Evolutionary conservation across 2,797 vertebrate genomes (phyloP).

Genomic region (Aldrovandia affinis): DNA sequence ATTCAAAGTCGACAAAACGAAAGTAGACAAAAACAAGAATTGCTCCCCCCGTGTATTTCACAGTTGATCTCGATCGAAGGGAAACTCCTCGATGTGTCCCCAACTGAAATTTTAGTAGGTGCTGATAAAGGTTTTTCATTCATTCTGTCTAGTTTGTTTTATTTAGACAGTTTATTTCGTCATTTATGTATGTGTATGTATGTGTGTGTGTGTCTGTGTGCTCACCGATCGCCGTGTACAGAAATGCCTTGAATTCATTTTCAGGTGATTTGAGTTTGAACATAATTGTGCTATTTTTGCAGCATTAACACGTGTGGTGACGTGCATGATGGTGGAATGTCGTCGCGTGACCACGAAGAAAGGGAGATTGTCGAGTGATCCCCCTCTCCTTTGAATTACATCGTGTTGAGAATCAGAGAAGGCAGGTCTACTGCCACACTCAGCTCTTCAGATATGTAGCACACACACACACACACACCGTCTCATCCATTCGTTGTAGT

Average conservation of each 20-base stretch:
- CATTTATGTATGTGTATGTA: neutral
- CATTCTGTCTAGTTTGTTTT: neutral
- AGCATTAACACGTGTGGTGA: slow-evolving; percentile 18
- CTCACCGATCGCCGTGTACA: slow-evolving; percentile 23
- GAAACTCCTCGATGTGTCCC: neutral
- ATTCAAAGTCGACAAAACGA: slow-evolving; percentile 10
- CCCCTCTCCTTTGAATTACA: neutral
- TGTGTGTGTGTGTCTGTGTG: too few species aligned
- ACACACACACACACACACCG: neutral
- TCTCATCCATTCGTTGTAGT: slow-evolving; percentile 11
- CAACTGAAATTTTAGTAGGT: neutral
- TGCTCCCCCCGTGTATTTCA: slow-evolving; percentile 2
- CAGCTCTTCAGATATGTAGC: slow-evolving; percentile 11
- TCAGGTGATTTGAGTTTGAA: slow-evolving; percentile 21
- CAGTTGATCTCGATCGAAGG: neutral
- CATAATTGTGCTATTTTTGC: slow-evolving; percentile 15
- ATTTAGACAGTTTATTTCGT: neutral
- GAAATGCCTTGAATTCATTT: slow-evolving; percentile 26
- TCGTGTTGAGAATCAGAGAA: neutral
- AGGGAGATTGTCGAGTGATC: neutral
- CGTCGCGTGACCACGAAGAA: slow-evolving; percentile 16
- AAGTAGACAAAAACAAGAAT: slow-evolving; percentile 5
- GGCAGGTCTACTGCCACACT: neutral
- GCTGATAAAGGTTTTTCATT: neutral
- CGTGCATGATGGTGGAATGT: slow-evolving; percentile 15